Base-by-base conservation (phyloP, 35 echinoderm and acorn worm genomes). In the Chiridota heheva region DNA sequence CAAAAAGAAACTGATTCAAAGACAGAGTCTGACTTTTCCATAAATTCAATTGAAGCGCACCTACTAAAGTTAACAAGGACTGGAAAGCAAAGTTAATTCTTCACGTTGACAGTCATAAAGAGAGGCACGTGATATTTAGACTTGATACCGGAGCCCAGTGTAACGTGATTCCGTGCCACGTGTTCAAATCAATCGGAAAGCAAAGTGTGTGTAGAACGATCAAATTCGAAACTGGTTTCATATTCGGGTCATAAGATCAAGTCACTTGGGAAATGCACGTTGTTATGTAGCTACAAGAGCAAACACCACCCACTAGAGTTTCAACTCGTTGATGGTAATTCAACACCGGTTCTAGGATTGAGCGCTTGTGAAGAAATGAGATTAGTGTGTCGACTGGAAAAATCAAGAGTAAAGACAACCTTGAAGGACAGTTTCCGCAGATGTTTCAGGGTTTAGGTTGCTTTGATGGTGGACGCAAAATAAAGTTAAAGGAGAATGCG, bases 61-160 rank as follows among this genome's bases (percentile, higher is more conserved):
- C n/a, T n/a, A n/a, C n/a, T n/a, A n/a, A n/a, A n/a, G n/a, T n/a
- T n/a, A n/a, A n/a, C n/a, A n/a, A n/a, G n/a, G n/a, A n/a, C n/a
- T n/a, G n/a, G n/a, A n/a, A n/a, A n/a, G n/a, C n/a, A n/a, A n/a
- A n/a, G n/a, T n/a, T n/a, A n/a, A n/a, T n/a, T n/a, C n/a, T n/a
- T n/a, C n/a, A n/a, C n/a, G n/a, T n/a, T n/a, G n/a, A n/a, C n/a
- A n/a, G n/a, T n/a, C n/a, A n/a, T n/a, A n/a, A n/a, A n/a, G 49
- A 41, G 36, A 81, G 58, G 2, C 35, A 26, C 17, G 51, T 78
- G 25, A 35, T 56, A 16, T 30, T 74, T 17, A 74, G 73, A 72
- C 5, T 72, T 36, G 81, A 84, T 36, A 84, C 81, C 4, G 66
- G 64, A 13, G 66, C 81, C 24, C 81, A 86, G 16, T 58, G 72